Evolutionary conservation across 2,113 vertebrate species (phyloP).

Genomic region (Osmerus eperlanus): DNA sequence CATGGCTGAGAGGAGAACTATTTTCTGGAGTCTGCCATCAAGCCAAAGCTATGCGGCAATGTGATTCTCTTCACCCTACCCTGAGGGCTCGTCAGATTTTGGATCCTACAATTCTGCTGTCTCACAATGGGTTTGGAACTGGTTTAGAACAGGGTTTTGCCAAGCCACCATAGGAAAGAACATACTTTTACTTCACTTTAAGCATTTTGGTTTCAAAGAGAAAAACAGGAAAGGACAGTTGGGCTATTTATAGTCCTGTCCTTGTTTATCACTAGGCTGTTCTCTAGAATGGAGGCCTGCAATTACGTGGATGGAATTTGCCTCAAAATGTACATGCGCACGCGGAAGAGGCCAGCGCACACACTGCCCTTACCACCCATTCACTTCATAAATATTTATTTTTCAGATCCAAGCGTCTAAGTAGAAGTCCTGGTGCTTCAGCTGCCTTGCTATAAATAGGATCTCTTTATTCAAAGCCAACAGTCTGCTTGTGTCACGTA

Average conservation of each 20-base stretch:
- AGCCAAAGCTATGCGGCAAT: background rate
- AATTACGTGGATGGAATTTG: conserved; percentile 7
- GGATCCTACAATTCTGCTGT: no score
- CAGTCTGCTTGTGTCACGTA: conserved; percentile 45
- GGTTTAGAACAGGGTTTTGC: no score
- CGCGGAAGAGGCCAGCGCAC: background rate
- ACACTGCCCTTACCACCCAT: background rate
- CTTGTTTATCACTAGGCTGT: background rate
- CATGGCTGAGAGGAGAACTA: no score
- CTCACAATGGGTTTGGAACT: no score
- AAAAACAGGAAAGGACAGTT: background rate
- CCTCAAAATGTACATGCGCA: conserved; percentile 6
- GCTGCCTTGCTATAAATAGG: conserved; percentile 60
- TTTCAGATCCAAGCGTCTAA: conserved; percentile 14
- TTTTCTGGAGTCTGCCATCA: background rate
- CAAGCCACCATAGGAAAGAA: no score
- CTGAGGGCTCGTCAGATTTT: no score
- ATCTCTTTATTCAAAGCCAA: conserved; percentile 52
- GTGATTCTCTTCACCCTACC: no score
- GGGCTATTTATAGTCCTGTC: background rate
- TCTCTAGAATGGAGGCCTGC: background rate
- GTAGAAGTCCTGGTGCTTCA: conserved; percentile 37
- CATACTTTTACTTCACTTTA: background rate
- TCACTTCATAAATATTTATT: conserved; percentile 32
- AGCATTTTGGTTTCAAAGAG: background rate